Evolutionary conservation across 2,113 vertebrate genomes (phyloP), one percentile per base, ranked within the genome.

Genomic region (Sceloporus tristichus): DNA sequence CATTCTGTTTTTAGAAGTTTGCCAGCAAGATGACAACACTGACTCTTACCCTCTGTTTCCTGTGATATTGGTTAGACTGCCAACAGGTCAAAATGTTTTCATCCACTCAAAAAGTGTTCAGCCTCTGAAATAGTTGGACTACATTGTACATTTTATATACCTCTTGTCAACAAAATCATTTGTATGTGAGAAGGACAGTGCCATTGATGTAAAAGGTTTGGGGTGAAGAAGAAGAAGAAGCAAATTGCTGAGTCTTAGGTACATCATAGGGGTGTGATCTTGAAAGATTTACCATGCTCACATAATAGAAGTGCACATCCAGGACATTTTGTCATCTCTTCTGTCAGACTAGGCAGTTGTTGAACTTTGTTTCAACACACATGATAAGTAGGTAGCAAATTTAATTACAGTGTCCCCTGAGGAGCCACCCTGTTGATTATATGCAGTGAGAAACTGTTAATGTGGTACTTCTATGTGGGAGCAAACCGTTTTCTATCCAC

Each of bases 241-340:
- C 29, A 59, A 48, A 53, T 75, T 80, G 66, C 1, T 74, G 25
- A 16, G 23, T 82, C 89, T 85, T 90, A 91, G 86, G 71, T 87
- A 62, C 34, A 21, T 38, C 77, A 8, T 53, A 34, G 88, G 89
- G 81, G 85, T 25, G 84, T 92, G 90, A 85, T 76, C 68, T 88
- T 80, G 85, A 91, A 86, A 84, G 85, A 90, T 86, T 90, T 92
- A 16, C 82, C 85, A 75, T 54, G n/a, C 27, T 91, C 65, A 74
- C 29, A 53, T 89, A 78, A 48, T 84, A 82, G 88, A 79, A 85
- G 56, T 0, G 85, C 0, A 0, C 89, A 88, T 79, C 65, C 79
- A 89, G 18, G 7, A 68, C 65, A 25, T 92, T 91, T 94, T 90
- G 79, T 91, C 91, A 82, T 68, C 87, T 21, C 84, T 11, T 62